Conservation (phyloP, 1,140 invertebrate species). For the Octopus bimaculoides region DNA sequence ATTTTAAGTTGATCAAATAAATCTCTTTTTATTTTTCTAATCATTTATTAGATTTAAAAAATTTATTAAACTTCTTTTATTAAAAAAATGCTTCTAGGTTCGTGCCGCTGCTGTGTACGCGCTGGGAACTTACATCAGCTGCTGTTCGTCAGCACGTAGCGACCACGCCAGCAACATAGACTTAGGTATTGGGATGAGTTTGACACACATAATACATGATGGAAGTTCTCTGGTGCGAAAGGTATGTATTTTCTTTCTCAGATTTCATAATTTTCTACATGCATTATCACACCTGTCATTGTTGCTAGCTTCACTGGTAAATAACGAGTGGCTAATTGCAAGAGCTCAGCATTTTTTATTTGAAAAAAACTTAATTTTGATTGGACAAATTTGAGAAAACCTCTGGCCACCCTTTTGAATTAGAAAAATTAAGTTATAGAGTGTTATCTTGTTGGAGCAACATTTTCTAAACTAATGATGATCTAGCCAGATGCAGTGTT, state of each 20-base stretch:
- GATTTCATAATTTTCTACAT: background rate
- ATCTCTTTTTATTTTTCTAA: too few species aligned
- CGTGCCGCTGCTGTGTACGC: conserved; percentile 88
- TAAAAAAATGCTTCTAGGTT: conserved; percentile 62
- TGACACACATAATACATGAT: conserved; percentile 76
- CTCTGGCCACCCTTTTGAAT: too few species aligned
- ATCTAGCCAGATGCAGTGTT: too few species aligned
- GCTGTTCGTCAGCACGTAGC: conserved; percentile 71
- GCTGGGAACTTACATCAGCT: conserved; percentile 88
- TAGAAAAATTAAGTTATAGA: too few species aligned
- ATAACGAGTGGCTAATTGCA: too few species aligned
- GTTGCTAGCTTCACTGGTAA: background rate
- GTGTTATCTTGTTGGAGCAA: too few species aligned
- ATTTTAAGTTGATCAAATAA: too few species aligned
- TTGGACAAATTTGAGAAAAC: too few species aligned
- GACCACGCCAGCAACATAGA: conserved; percentile 93
- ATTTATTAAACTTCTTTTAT: too few species aligned
- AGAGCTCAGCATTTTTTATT: too few species aligned
- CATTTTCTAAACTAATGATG: too few species aligned
- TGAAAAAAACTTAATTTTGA: background rate
- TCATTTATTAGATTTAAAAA: too few species aligned
- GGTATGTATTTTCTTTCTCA: conserved; percentile 58
- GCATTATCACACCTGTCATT: background rate
- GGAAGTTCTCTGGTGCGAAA: conserved; percentile 85
- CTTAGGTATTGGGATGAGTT: conserved; percentile 81